phyloP scores from a whole-genome alignment of 2,113 vertebrate species.

The Chaetodon trifascialis region DNA sequence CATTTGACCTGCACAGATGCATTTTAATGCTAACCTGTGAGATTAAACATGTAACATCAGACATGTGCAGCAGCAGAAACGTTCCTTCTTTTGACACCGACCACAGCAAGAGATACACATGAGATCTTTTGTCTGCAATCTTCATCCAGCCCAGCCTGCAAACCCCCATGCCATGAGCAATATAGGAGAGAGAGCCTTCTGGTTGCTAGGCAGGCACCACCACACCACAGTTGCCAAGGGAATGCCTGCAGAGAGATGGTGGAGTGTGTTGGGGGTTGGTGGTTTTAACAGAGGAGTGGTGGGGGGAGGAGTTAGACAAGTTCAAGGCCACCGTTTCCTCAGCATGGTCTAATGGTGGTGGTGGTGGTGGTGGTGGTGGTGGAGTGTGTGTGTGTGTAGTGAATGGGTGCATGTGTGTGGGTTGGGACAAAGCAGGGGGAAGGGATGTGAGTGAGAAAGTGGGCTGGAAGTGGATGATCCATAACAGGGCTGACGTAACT shows the following conservation, averaged over 20 bases:
- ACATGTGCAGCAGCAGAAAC: constrained; percentile 3
- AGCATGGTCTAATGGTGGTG: constrained; percentile 58
- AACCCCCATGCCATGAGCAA: constrained; percentile 60
- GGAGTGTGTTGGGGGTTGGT: constrained; percentile 73
- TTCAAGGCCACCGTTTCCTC: constrained; percentile 76
- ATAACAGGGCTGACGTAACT: constrained; percentile 70
- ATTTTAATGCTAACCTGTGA: neutral
- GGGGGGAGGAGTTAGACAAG: constrained; percentile 77
- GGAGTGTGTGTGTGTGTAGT: constrained; percentile 14
- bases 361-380: constrained; percentile 43
- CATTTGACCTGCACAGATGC: neutral
- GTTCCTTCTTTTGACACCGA: neutral
- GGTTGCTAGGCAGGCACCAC: constrained; percentile 82
- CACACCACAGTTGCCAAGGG: constrained; percentile 79
- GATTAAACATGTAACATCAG: neutral
- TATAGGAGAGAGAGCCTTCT: constrained; percentile 53
- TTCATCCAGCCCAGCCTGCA: constrained; percentile 38
- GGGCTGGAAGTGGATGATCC: constrained; percentile 50
- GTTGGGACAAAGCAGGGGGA: constrained; percentile 70
- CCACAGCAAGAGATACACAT: constrained; percentile 25
- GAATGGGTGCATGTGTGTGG: constrained; percentile 43
- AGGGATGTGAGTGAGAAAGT: constrained; percentile 55
- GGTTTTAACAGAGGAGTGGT: constrained; percentile 55
- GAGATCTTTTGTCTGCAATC: constrained; percentile 62
- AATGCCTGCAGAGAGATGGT: constrained; percentile 75